Base-by-base conservation (phyloP, 2,888 invertebrate species). In the Drosophila bunnanda region DNA sequence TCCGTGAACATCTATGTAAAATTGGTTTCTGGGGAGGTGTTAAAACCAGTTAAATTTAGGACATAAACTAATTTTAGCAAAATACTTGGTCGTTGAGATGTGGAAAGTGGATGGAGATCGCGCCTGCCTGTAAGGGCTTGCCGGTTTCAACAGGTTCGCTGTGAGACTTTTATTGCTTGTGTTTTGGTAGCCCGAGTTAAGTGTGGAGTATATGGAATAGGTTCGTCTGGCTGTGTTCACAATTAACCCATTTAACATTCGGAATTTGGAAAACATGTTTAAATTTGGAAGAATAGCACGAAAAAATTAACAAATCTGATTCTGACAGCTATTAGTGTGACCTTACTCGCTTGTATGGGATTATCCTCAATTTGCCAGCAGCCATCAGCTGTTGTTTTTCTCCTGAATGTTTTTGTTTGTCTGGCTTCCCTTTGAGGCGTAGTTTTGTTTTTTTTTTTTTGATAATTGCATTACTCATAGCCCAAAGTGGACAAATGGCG, bases 401-500 rank as follows among this genome's bases (percentile, higher is more conserved):
- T 50, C 50, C 15, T 28, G 13, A 41, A 36, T 62, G 46, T 70
- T 60, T 54, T 69, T 60, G 30, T 56, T 56, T 69, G 39, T 48
- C 54, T 55, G 60, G 43, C 38, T 70, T 70, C 50, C 39, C 28
- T 22, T 57, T 4, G 25, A 69, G 69, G 59, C 70, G 70, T 59
- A 70, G 41, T 67, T 68, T 66, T 59, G 22, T n/a, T 55, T 59
- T 30, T 25, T 53, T 38, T 20, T 36, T n/a, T 44, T n/a, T 10
- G 10, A n/a, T 39, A 30, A 53, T 17, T 25, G 13, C 32, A 61
- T 48, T 57, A 39, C 66, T 57, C 36, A 56, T 22, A 34, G 32
- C 22, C 13, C 4, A 15, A 34, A 9, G 15, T n/a, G 9, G 20
- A 34, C 15, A 65, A 74, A 92, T 92, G 92, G 89, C 92, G 59